phyloP scores from a whole-genome alignment of 2,113 vertebrate species.

The Epinephelus moara region DNA sequence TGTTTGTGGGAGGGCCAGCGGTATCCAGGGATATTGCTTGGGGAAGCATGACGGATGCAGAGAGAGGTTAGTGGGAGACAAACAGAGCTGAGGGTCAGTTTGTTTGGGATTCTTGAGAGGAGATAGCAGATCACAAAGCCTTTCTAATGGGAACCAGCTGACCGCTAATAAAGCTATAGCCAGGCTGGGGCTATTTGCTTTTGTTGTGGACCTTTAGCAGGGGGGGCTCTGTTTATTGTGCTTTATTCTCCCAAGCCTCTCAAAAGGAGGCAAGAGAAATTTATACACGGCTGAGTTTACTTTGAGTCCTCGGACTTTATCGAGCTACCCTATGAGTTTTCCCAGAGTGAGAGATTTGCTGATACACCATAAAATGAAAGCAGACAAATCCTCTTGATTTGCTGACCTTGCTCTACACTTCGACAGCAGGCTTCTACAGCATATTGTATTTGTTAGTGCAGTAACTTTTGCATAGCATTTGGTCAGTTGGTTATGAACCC shows the following conservation, averaged over 20 bases:
- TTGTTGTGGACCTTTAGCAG: slow-evolving; percentile 71
- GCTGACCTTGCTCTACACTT: slow-evolving; percentile 31
- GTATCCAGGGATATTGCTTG: slow-evolving; percentile 63
- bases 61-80: slow-evolving; percentile 66
- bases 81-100: slow-evolving; percentile 71
- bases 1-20: slow-evolving; percentile 36
- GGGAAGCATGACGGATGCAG: slow-evolving; percentile 42
- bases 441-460: slow-evolving; percentile 3
- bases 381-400: slow-evolving; percentile 40
- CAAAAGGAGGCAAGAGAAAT: slow-evolving; percentile 58
- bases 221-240: slow-evolving; percentile 78
- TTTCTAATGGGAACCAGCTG: slow-evolving; percentile 83
- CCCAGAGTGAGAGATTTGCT: slow-evolving; percentile 63
- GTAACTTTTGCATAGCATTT: neutral
- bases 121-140: slow-evolving; percentile 81
- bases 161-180: slow-evolving; percentile 71
- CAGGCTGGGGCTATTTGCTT: slow-evolving; percentile 73
- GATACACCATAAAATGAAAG: slow-evolving; percentile 36
- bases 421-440: neutral
- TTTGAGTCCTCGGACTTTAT: slow-evolving; percentile 45
- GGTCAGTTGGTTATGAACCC: neutral
- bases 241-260: slow-evolving; percentile 66
- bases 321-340: slow-evolving; percentile 58
- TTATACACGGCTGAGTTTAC: slow-evolving; percentile 56
- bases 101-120: slow-evolving; percentile 81